Evolutionary conservation across 2,797 vertebrate genomes (phyloP).

Genomic region (Decapterus maruadsi): DNA sequence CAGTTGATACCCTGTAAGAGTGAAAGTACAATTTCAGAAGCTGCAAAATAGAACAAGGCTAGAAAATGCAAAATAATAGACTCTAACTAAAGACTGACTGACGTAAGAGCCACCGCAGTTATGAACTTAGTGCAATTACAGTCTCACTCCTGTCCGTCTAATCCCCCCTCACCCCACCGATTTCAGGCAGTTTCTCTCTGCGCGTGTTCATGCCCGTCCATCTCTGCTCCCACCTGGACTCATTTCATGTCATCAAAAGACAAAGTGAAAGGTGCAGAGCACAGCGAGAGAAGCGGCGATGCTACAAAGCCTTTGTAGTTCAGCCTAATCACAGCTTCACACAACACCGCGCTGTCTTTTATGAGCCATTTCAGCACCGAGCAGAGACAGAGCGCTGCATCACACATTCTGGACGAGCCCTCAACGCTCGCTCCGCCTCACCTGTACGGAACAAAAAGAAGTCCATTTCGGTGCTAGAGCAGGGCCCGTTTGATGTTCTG

Average conservation of each 20-base stretch:
- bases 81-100: not conserved
- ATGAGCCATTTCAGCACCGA: conserved; percentile 29
- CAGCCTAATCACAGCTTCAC: conserved; percentile 64
- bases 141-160: conserved; percentile 23
- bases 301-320: conserved; percentile 58
- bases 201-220: conserved; percentile 36
- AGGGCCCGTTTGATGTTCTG: not conserved
- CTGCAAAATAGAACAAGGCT: not conserved
- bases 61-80: conserved; percentile 4
- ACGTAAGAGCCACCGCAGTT: conserved; percentile 11
- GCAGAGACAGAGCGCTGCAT: conserved; percentile 25
- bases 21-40: conserved; percentile 30
- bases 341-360: conserved; percentile 52
- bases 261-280: conserved; percentile 29
- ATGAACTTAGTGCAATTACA: conserved; percentile 37
- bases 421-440: conserved; percentile 4
- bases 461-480: not conserved
- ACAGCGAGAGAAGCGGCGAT: conserved; percentile 24
- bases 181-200: conserved; percentile 34
- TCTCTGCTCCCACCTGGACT: conserved; percentile 53
- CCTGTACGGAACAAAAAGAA: not conserved
- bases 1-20: conserved; percentile 96
- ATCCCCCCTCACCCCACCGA: conserved; percentile 23
- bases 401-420: not conserved
- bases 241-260: conserved; percentile 60